These are phyloP conservation scores for Ypsolopha sequella DNA, from an alignment of 2,888 invertebrate species.

Conservation along the genomic window DNA sequence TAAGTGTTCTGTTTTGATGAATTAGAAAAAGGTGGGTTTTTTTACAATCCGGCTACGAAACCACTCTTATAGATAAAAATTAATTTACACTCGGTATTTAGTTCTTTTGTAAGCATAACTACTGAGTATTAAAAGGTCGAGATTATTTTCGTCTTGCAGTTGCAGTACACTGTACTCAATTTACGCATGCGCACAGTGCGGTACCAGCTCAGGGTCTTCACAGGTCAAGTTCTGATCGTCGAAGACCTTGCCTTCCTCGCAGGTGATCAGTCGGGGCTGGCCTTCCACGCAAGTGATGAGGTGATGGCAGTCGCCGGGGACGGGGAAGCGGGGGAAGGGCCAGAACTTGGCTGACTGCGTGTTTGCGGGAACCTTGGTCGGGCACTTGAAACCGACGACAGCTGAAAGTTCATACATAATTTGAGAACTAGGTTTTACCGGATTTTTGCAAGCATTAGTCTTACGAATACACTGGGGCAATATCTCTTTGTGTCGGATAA, in stretches of 20 bases:
- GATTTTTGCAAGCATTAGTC: no score
- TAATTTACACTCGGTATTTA: no score
- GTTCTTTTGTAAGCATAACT: no score
- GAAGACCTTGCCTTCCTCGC: constrained; percentile 89
- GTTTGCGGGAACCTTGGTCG: constrained; percentile 84
- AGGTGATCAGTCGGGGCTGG: constrained; percentile 87
- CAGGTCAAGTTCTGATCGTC: constrained; percentile 87
- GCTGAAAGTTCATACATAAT: constrained; percentile 58
- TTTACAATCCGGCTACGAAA: no score
- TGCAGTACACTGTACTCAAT: not conserved
- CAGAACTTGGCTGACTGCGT: constrained; percentile 89
- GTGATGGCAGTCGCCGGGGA: constrained; percentile 88
- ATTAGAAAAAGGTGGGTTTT: no score
- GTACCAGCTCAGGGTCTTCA: constrained; percentile 78
- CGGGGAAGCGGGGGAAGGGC: constrained; percentile 92
- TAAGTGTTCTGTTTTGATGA: no score
- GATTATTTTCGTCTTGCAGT: not conserved
- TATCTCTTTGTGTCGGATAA: no score
- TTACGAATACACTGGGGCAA: no score
- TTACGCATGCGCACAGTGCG: constrained; percentile 43
- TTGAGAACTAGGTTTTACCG: no score
- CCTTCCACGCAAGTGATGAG: constrained; percentile 94
- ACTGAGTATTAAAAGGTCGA: not conserved
- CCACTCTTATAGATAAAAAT: no score
- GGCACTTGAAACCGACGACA: constrained; percentile 93